Evolutionary conservation across 2,888 invertebrate genomes (phyloP).

Genomic region (Leptopilina drosophilae): DNA sequence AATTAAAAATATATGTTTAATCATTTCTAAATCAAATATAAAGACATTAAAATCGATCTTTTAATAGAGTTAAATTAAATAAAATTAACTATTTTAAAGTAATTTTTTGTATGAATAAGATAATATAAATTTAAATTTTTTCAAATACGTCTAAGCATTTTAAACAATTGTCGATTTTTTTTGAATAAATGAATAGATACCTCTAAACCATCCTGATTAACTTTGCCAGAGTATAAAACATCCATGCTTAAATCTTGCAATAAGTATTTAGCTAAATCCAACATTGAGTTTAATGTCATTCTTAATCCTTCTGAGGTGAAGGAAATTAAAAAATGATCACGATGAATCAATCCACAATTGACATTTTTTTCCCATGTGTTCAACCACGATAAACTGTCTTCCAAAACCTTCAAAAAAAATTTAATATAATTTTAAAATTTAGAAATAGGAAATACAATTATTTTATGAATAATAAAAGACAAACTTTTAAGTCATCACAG

Average conservation of each 20-base stretch:
- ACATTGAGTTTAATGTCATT: conserved; percentile 39
- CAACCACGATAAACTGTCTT: conserved; percentile 44
- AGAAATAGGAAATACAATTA: not conserved
- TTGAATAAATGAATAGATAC: not conserved
- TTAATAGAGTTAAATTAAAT: too few relatives aligned
- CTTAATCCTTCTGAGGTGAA: conserved; percentile 45
- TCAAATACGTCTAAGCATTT: too few relatives aligned
- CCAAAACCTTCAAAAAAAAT: conserved; percentile 33
- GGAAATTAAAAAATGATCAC: conserved; percentile 39
- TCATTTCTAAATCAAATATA: too few relatives aligned
- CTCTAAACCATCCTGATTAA: not conserved
- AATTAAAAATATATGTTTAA: too few relatives aligned
- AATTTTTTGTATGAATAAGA: too few relatives aligned
- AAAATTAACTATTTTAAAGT: too few relatives aligned
- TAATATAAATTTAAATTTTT: too few relatives aligned
- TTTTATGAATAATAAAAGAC: not conserved
- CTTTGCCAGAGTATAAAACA: not conserved
- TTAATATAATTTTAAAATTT: too few relatives aligned
- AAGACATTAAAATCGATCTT: too few relatives aligned
- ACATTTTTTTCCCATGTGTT: conserved; percentile 46
- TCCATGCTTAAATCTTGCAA: not conserved
- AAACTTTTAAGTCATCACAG: too few relatives aligned
- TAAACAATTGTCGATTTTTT: too few relatives aligned
- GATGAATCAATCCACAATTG: not conserved
- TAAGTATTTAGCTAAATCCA: conserved; percentile 13